These are phyloP conservation scores for Volucella zonaria DNA, from an alignment of 2,888 invertebrate species.

Conservation along the genomic window DNA sequence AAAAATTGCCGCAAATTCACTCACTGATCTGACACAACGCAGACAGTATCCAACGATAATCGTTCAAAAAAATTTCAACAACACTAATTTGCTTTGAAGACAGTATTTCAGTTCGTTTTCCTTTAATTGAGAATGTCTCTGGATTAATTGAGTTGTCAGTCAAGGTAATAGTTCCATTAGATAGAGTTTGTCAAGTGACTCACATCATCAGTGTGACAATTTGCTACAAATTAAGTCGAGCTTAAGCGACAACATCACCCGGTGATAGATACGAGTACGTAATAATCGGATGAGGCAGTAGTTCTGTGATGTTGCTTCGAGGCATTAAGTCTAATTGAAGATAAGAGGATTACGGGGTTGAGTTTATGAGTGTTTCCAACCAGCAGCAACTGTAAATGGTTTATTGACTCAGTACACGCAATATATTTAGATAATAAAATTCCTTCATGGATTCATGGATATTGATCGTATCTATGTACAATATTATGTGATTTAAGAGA, in stretches of 20 bases:
- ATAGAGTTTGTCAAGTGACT: conserved; percentile 2
- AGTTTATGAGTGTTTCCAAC: conserved; percentile 10
- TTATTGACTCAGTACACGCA: conserved; percentile 39
- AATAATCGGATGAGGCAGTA: conserved; percentile 54
- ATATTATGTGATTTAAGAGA: no score
- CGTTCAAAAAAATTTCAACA: neutral
- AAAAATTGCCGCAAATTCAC: conserved; percentile 13
- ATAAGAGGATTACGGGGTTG: conserved; percentile 60
- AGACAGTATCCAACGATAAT: conserved; percentile 1
- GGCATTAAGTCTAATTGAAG: conserved; percentile 59
- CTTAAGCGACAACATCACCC: conserved; percentile 11
- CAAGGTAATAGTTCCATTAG: conserved; percentile 10
- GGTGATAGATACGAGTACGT: neutral
- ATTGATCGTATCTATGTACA: no score
- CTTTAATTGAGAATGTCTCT: conserved; percentile 13
- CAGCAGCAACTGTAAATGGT: conserved; percentile 43
- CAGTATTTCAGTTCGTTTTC: neutral
- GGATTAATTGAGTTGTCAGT: conserved; percentile 46
- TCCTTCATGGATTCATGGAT: neutral
- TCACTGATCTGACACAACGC: neutral
- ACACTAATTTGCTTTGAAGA: neutral
- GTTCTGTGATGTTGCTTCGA: conserved; percentile 7
- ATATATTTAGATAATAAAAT: conserved; percentile 51
- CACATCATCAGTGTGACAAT: conserved; percentile 4
- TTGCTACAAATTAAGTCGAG: conserved; percentile 40